These are phyloP conservation scores for Anoplophora glabripennis DNA, from an alignment of 1,140 invertebrate genomes.

Conservation along the genomic window DNA sequence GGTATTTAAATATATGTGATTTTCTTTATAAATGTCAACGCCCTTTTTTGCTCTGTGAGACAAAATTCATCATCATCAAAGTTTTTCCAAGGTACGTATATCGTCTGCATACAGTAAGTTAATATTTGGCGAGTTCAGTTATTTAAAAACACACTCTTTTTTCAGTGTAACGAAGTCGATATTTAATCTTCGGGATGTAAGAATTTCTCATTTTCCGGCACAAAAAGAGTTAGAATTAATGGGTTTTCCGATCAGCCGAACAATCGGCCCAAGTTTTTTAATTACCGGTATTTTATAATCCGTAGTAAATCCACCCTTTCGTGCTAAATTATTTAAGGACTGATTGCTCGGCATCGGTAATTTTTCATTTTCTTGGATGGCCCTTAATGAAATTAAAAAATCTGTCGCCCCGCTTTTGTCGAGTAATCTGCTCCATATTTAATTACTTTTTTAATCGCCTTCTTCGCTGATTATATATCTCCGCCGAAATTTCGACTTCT, in stretches of 20 bases:
- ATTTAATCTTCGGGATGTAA: too few relatives aligned
- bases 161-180: too few relatives aligned
- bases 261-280: slow-evolving; percentile 26
- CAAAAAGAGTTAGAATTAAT: slow-evolving; percentile 15
- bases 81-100: too few relatives aligned
- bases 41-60: too few relatives aligned
- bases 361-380: slow-evolving; percentile 25
- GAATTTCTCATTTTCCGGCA: slow-evolving; percentile 1
- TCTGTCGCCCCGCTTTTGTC: slow-evolving; percentile 23
- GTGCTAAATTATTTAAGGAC: slow-evolving; percentile 29
- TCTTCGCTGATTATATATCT: slow-evolving; percentile 17
- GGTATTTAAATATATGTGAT: too few relatives aligned
- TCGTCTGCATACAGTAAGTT: too few relatives aligned
- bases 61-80: too few relatives aligned
- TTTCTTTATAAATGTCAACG: too few relatives aligned
- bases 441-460: slow-evolving; percentile 36
- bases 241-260: slow-evolving; percentile 9
- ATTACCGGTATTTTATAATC: slow-evolving; percentile 32
- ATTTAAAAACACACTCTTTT: too few relatives aligned
- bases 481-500: neutral
- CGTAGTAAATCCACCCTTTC: slow-evolving; percentile 17
- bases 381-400: slow-evolving; percentile 32
- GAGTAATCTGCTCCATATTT: slow-evolving; percentile 31
- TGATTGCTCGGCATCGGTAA: slow-evolving; percentile 23
- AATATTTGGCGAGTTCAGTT: too few relatives aligned